Evolutionary conservation across 2,888 invertebrate species (phyloP).

Genomic region (Volucella bombylans): DNA sequence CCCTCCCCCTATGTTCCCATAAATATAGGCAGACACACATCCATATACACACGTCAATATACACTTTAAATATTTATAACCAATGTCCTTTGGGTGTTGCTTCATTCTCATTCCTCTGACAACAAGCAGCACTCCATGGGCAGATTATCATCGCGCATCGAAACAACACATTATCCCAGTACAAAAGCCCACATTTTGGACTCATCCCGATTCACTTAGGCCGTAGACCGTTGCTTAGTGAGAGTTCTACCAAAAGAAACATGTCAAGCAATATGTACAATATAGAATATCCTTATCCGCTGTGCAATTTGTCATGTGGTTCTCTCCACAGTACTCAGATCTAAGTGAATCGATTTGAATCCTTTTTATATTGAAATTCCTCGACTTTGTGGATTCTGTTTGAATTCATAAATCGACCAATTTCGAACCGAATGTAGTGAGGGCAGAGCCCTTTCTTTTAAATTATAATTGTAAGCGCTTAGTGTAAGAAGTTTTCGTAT

Average conservation of each 20-base stretch:
- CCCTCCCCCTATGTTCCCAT: neutral
- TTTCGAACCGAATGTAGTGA: slow-evolving; percentile 23
- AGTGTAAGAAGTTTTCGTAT: no score
- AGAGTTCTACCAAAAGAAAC: neutral
- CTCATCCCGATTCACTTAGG: slow-evolving; percentile 49
- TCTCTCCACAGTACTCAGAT: neutral
- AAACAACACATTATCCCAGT: slow-evolving; percentile 1
- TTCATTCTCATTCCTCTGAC: slow-evolving; percentile 21
- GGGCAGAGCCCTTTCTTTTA: slow-evolving; percentile 35
- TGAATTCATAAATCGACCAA: slow-evolving; percentile 41
- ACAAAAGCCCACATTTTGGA: slow-evolving; percentile 1
- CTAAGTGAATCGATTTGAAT: slow-evolving; percentile 44
- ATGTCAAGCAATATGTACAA: slow-evolving; percentile 35
- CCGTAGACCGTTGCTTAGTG: slow-evolving; percentile 1
- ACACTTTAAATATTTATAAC: slow-evolving; percentile 1
- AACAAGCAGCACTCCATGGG: slow-evolving; percentile 1
- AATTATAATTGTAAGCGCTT: neutral
- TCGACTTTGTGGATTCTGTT: slow-evolving; percentile 29
- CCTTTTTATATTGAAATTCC: slow-evolving; percentile 22
- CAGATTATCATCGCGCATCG: neutral
- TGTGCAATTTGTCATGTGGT: slow-evolving; percentile 36
- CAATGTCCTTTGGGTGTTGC: slow-evolving; percentile 25
- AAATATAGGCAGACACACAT: slow-evolving; percentile 15
- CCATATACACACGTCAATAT: slow-evolving; percentile 3
- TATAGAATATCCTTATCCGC: neutral